Percentiles rank a stretch among this genome's conserved stretches.
Conservation (phyloP, 2,888 invertebrate species). For the Troides helena region DNA sequence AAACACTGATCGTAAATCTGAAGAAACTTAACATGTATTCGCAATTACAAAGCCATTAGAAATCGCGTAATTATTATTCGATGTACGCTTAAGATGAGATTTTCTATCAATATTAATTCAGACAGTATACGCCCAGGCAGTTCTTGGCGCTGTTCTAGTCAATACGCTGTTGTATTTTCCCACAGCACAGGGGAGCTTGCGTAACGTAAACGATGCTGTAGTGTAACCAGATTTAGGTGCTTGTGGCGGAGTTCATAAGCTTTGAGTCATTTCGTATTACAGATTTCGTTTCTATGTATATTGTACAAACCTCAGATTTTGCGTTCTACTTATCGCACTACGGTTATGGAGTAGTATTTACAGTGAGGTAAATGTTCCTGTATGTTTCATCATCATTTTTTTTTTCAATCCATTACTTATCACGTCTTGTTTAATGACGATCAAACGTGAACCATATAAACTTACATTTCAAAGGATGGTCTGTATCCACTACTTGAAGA, state of each 20-base stretch:
- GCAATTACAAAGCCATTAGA: constrained; percentile 9
- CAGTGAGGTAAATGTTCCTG: no score
- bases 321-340: not conserved
- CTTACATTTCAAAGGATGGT: no score
- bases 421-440: no score
- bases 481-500: no score
- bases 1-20: not conserved
- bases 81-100: constrained; percentile 6
- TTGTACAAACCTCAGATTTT: not conserved
- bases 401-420: no score
- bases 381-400: no score
- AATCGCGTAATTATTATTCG: constrained; percentile 9
- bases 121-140: not conserved
- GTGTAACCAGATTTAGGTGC: constrained; percentile 23
- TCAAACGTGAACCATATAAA: no score
- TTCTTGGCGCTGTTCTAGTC: not conserved
- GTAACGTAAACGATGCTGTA: constrained; percentile 9
- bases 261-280: not conserved
- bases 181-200: constrained; percentile 17
- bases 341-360: no score
- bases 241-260: not conserved
- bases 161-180: constrained; percentile 13
- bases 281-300: no score
- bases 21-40: not conserved
- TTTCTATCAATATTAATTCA: constrained; percentile 20